Conservation (phyloP, 2,888 invertebrate species). For the Drosophila paranaensis region DNA sequence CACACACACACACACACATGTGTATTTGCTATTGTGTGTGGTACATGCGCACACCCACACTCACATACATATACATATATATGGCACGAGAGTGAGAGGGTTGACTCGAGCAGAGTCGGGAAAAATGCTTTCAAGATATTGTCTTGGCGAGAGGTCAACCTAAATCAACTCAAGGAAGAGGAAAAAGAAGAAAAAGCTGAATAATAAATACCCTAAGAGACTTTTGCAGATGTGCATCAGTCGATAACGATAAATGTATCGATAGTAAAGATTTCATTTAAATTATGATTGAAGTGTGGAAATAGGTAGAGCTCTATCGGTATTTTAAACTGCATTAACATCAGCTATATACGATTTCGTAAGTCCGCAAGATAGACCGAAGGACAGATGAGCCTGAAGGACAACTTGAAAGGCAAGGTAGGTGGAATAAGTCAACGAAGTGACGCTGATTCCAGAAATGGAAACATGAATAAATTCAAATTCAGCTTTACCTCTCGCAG, state of each 20-base stretch:
- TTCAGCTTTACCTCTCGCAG: too few species aligned
- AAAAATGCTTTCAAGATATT: constrained; percentile 24
- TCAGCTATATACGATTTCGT: too few species aligned
- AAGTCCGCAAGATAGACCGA: too few species aligned
- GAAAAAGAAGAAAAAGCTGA: not conserved
- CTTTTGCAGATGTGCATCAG: not conserved
- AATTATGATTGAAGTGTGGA: too few species aligned
- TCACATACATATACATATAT: not conserved
- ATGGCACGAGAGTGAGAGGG: not conserved
- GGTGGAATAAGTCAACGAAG: too few species aligned
- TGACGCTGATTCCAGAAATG: too few species aligned
- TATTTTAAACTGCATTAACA: too few species aligned
- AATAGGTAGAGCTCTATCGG: too few species aligned
- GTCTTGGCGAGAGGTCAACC: constrained; percentile 45
- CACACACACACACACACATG: constrained; percentile 4
- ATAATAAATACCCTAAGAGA: not conserved
- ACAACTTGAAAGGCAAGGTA: too few species aligned
- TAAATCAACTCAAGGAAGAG: constrained; percentile 30
- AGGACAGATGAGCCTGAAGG: too few species aligned
- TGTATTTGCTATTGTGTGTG: constrained; percentile 46
- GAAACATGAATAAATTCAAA: too few species aligned
- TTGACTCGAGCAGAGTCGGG: constrained; percentile 2
- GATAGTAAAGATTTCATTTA: too few species aligned
- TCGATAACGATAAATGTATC: not conserved
- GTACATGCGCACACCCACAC: constrained; percentile 64